A percentile compares a stretch with the other conserved stretches of the same genome.
Conservation (phyloP, 2,888 invertebrate genomes). For the Heliconius aoede region DNA sequence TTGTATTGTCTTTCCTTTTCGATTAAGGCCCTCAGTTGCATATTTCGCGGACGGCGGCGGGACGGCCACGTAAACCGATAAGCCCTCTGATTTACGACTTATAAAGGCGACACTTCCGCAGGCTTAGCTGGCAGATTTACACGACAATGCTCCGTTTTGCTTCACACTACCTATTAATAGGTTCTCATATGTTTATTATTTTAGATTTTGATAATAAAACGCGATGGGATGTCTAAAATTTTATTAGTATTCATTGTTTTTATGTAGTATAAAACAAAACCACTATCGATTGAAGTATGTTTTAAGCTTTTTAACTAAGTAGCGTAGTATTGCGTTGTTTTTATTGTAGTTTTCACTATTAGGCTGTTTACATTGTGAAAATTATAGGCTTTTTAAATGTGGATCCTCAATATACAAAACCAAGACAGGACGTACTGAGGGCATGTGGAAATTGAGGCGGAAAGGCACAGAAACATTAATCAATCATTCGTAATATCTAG, state of each 20-base stretch:
- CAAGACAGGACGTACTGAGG: too few species aligned
- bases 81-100: slow-evolving; percentile 77
- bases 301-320: too few species aligned
- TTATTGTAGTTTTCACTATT: too few species aligned
- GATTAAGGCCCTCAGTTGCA: slow-evolving; percentile 62
- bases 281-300: too few species aligned
- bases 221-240: background rate
- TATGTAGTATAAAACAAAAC: too few species aligned
- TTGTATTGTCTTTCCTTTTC: slow-evolving; percentile 47
- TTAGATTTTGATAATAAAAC: background rate
- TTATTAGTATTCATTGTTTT: background rate
- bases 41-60: slow-evolving; percentile 64
- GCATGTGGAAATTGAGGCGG: background rate
- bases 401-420: background rate
- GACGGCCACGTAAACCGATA: slow-evolving; percentile 70
- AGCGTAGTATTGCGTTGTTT: too few species aligned
- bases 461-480: background rate
- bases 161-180: slow-evolving; percentile 48
- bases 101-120: slow-evolving; percentile 76
- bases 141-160: slow-evolving; percentile 47
- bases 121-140: slow-evolving; percentile 63
- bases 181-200: slow-evolving; percentile 40
- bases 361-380: too few species aligned
- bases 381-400: too few species aligned
- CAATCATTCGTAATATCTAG: background rate